Percentiles rank a stretch among this genome's conserved stretches.
These are phyloP conservation scores for Agrochola circellaris DNA, from an alignment of 2,888 invertebrate species.

Conservation along the genomic window DNA sequence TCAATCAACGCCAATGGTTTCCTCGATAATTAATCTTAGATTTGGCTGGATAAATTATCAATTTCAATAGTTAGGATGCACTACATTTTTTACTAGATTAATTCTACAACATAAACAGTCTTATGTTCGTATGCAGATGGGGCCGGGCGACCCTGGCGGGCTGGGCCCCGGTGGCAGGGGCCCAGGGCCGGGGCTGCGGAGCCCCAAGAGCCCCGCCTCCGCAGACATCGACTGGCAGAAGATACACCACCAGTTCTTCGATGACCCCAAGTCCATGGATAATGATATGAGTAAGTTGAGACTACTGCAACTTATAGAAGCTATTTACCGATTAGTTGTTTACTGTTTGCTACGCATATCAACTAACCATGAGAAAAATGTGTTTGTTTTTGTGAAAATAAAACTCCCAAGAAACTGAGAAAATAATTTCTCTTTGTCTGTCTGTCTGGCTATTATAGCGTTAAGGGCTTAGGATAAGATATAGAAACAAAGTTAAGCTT, in stretches of 20 bases:
- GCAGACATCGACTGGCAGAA: constrained; percentile 97
- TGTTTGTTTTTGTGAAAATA: neutral
- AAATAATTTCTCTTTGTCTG: neutral
- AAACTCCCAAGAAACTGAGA: neutral
- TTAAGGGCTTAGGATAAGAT: neutral
- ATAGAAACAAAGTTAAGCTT: neutral
- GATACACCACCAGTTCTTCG: constrained; percentile 96
- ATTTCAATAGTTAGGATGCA: neutral
- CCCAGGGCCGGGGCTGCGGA: constrained; percentile 80
- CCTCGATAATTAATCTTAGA: neutral
- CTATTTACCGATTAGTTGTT: neutral
- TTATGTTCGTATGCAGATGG: constrained; percentile 79
- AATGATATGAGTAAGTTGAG: constrained; percentile 83
- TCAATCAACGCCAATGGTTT: too few species aligned
- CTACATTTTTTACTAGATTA: constrained; percentile 19
- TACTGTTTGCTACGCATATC: neutral
- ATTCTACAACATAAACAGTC: constrained; percentile 54
- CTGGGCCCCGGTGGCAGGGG: constrained; percentile 75
- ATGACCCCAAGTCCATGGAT: constrained; percentile 92
- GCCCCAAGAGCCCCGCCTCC: constrained; percentile 84
- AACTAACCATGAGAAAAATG: neutral
- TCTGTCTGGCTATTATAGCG: neutral
- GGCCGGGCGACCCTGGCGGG: constrained; percentile 87
- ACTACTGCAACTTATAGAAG: neutral
- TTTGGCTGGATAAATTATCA: too few species aligned